Conservation (phyloP, 2,113 vertebrate species). For the Scomber japonicus region DNA sequence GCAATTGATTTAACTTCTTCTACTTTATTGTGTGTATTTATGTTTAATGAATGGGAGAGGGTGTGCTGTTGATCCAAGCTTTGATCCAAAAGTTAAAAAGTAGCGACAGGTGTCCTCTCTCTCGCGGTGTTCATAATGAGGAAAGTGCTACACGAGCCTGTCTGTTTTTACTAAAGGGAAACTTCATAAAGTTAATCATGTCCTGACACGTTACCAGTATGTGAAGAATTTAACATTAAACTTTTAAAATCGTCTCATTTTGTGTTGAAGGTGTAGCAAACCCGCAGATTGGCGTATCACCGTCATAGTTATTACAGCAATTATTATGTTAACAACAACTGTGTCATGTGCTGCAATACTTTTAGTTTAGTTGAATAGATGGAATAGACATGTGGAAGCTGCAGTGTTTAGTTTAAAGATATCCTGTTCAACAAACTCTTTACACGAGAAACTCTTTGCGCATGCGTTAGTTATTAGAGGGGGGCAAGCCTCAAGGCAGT, state of each 20-base stretch:
- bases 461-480: slow-evolving; percentile 51
- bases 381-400: neutral
- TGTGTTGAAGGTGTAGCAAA: neutral
- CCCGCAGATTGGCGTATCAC: neutral
- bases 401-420: neutral
- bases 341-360: neutral
- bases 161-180: neutral
- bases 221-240: neutral
- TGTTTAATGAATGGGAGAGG: neutral
- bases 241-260: neutral
- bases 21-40: neutral
- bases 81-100: slow-evolving; percentile 3
- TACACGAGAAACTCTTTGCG: slow-evolving; percentile 23
- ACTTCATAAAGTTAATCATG: neutral
- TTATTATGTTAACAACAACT: neutral
- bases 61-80: neutral
- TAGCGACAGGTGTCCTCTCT: slow-evolving; percentile 71
- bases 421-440: slow-evolving; percentile 54
- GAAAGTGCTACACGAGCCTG: neutral
- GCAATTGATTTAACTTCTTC: neutral
- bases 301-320: neutral
- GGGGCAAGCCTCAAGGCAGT: slow-evolving; percentile 19
- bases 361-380: no score
- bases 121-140: slow-evolving; percentile 45
- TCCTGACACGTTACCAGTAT: neutral